Percentiles rank a stretch among this genome's conserved stretches.
phyloP scores from a whole-genome alignment of 2,797 vertebrate species.

The Microcaecilia unicolor region DNA sequence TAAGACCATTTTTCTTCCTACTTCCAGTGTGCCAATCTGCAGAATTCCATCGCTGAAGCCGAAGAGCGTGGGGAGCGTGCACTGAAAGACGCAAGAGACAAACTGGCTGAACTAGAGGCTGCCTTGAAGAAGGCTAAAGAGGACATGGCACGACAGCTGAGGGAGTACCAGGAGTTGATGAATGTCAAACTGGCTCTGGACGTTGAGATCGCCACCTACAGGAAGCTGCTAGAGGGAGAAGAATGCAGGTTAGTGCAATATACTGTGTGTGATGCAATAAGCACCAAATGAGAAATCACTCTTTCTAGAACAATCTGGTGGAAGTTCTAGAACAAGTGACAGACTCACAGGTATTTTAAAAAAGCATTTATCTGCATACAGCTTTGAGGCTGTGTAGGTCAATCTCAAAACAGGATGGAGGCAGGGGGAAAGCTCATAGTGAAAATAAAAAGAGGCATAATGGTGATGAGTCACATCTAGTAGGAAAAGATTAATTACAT shows the following conservation, averaged over 20 bases:
- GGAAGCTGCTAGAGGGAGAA: constrained; percentile 70
- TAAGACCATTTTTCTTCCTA: neutral
- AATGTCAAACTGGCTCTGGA: constrained; percentile 69
- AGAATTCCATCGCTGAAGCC: constrained; percentile 58
- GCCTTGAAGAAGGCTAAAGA: constrained; percentile 68
- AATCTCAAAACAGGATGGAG: too few species aligned
- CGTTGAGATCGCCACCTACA: constrained; percentile 73
- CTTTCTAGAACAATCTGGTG: too few species aligned
- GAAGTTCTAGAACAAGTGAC: neutral
- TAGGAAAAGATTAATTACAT: too few species aligned
- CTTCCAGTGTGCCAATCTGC: constrained; percentile 49
- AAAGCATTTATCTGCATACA: too few species aligned
- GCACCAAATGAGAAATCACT: too few species aligned
- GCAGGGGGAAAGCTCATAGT: too few species aligned
- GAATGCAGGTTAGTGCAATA: constrained; percentile 55
- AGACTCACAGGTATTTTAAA: too few species aligned
- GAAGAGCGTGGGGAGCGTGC: constrained; percentile 64
- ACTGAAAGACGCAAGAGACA: constrained; percentile 56
- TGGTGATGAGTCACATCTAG: too few species aligned
- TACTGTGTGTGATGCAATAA: too few species aligned
- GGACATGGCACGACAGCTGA: constrained; percentile 61
- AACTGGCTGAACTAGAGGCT: constrained; percentile 60
- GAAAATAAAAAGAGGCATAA: too few species aligned
- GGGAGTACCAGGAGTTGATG: constrained; percentile 72
- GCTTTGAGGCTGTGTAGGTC: too few species aligned